These are phyloP conservation scores for Callocephalon fimbriatum DNA, from an alignment of 2,113 vertebrate genomes.

Conservation along the genomic window DNA sequence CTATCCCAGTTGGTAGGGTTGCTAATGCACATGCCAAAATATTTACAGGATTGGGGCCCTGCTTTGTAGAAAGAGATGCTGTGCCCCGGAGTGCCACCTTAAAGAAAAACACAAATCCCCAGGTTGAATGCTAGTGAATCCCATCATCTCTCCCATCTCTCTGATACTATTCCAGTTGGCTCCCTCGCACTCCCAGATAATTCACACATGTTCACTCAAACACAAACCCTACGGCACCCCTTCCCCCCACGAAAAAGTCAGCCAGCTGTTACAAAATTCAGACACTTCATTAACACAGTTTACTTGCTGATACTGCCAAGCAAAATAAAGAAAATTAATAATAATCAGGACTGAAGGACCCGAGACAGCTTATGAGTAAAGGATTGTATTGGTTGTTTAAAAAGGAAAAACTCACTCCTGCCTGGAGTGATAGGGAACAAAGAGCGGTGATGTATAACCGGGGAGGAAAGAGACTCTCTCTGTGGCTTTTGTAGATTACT, in stretches of 20 bases:
- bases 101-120: not conserved
- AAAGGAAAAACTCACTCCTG: constrained; percentile 43
- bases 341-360: constrained; percentile 14
- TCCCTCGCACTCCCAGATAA: not conserved
- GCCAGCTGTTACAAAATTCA: constrained; percentile 42
- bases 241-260: not conserved
- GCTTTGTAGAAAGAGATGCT: not conserved
- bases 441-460: not conserved
- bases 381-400: constrained; percentile 8
- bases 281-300: constrained; percentile 43
- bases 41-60: not conserved
- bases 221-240: not conserved
- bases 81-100: not conserved
- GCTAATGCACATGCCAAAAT: not conserved
- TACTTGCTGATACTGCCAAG: constrained; percentile 29
- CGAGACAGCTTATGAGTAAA: constrained; percentile 28
- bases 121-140: not conserved
- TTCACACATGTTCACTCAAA: not conserved
- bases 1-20: not conserved
- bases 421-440: constrained; percentile 48
- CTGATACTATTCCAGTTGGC: not conserved
- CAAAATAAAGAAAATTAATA: constrained; percentile 57
- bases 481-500: constrained; percentile 7
- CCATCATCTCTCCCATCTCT: not conserved
- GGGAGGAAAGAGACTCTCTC: constrained; percentile 39